Base-by-base conservation (phyloP, 2,888 invertebrate genomes). In the Tetragonula carbonaria region DNA sequence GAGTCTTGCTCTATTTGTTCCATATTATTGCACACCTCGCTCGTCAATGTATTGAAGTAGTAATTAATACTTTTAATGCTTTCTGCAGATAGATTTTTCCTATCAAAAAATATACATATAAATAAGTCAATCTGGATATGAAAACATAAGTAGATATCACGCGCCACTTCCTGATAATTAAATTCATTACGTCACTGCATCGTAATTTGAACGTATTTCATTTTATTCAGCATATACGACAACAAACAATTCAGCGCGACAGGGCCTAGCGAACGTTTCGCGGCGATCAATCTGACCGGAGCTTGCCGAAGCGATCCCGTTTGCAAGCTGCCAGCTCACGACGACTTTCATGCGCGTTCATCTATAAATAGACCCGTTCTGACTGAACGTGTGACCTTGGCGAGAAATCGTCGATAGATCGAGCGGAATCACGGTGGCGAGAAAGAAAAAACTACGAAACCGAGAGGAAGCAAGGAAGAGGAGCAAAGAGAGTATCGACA, bases 301-400 rank as follows among this genome's bases (percentile, higher is more conserved):
- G 45, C 45, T 45, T 45, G 23, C 14, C 18, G 73, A 57, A 14
- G 67, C 62, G 62, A 63, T 65, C 67, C 63, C n/a, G 77, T n/a
- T 70, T 13, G 38, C n/a, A 55, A 70, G 5, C n/a, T 18, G 65
- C 14, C n/a, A 73, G 51, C 33, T 21, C 65, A 16, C 66, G 66
- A 67, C 65, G 80, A 65, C 51, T 23, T 59, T 53, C 53, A 53
- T 62, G 50, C 74, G 55, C 50, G 50, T 23, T 51, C 11, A 50
- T n/a, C 86, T 89, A 89, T 90, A 90, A 89, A 90, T 89, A 89
- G 87, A 86, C 81, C 23, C 72, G 90, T 82, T 87, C 84, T n/a
- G 82, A 76, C 78, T 33, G 83, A 63, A 72, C 72, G 83, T 78
- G 74, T 78, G 84, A 83, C 88, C 90, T 90, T 88, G 89, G 55